Evolutionary conservation across 2,797 vertebrate species (phyloP).

Genomic region (Meriones psammophilus): DNA sequence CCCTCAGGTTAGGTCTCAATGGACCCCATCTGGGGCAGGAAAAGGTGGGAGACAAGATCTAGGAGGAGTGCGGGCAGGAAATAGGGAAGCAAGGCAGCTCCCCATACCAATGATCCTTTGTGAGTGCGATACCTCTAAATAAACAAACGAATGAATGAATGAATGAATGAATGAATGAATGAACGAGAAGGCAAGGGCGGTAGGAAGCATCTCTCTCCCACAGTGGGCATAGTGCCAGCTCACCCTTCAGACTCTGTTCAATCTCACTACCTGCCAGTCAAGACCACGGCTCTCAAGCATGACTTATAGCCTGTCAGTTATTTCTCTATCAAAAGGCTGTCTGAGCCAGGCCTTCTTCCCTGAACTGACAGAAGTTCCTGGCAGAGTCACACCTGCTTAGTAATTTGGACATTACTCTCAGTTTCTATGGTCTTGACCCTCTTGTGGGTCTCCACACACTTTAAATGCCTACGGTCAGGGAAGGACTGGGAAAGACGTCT

Average conservation of each 20-base stretch:
- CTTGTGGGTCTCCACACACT: not conserved
- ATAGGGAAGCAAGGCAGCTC: not conserved
- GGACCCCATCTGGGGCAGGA: not conserved
- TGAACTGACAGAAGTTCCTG: not conserved
- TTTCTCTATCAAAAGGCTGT: not conserved
- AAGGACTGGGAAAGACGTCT: not conserved
- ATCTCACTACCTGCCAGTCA: slow-evolving; percentile 81
- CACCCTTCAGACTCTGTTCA: slow-evolving; percentile 71
- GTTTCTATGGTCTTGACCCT: not conserved
- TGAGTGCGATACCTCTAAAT: not conserved
- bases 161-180: not conserved
- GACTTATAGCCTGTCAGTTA: slow-evolving; percentile 68
- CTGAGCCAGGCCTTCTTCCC: slow-evolving; percentile 2
- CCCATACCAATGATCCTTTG: not conserved
- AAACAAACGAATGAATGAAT: not conserved
- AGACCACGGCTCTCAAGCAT: slow-evolving; percentile 76
- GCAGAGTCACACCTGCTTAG: not conserved
- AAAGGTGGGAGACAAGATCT: not conserved
- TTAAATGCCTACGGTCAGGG: not conserved
- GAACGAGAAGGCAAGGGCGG: not conserved
- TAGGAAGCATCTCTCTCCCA: not conserved
- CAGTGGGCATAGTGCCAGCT: not conserved
- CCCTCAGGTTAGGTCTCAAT: not conserved
- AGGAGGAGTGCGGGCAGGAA: not conserved
- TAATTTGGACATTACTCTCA: not conserved